Evolutionary conservation across 2,797 vertebrate species (phyloP).

Genomic region (Bovichtus variegatus): DNA sequence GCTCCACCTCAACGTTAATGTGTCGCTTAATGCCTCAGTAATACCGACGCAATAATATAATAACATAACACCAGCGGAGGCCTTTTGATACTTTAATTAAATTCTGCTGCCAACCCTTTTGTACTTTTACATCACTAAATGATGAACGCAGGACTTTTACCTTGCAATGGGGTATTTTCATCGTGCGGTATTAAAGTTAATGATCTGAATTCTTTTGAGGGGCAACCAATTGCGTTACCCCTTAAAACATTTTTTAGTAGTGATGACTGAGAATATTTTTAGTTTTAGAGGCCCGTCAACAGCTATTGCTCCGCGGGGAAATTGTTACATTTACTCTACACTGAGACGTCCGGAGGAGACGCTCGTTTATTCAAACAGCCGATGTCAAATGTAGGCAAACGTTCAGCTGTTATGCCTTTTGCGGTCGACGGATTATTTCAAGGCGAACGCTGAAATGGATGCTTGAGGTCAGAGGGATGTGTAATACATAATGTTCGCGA

Average conservation of each 20-base stretch:
- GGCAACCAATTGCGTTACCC: not conserved
- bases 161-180: not conserved
- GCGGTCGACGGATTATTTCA: constrained; percentile 8
- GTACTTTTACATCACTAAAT: too few species aligned
- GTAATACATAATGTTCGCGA: not conserved
- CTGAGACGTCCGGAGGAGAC: not conserved
- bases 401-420: constrained; percentile 8
- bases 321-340: not conserved
- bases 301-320: not conserved
- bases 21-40: not conserved
- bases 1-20: not conserved
- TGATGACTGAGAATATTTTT: not conserved
- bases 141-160: too few species aligned
- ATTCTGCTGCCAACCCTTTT: not conserved
- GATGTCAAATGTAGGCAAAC: not conserved
- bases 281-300: not conserved
- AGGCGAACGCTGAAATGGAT: constrained; percentile 13
- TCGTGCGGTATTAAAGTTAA: too few species aligned
- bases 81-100: not conserved
- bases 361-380: not conserved
- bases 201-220: not conserved
- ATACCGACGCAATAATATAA: not conserved
- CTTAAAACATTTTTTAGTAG: not conserved
- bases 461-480: not conserved
- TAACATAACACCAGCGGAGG: not conserved